Evolutionary conservation across 2,888 invertebrate genomes (phyloP), one percentile per base, ranked within the genome.

Genomic region (Drosophila nr. perissopoda): DNA sequence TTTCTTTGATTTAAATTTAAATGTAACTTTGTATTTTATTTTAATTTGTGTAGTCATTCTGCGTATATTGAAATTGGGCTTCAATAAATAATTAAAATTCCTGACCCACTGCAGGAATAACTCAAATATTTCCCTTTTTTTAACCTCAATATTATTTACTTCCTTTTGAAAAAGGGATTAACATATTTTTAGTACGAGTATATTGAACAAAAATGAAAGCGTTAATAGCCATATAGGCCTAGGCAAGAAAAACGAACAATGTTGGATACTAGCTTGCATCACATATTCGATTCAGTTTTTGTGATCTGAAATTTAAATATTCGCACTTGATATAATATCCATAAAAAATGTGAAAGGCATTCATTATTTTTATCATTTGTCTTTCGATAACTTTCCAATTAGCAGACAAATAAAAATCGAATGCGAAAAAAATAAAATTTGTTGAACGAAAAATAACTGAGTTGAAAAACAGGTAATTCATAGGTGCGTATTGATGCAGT

Each of bases 391-490:
- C 53, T 54, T 54, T 54, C 11, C 53, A 54, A 36, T 54, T 2
- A 54, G 34, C 53, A 25, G 5, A 36, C 18, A 3, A 18, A 36
- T 54, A 54, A 54, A 11, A 36, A n/a, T 4, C n/a, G 18, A 38
- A 3, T 11, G 4, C 5, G 13, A 16, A 34, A 36, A 27, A 36
- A 38, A 11, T 3, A 6, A 6, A 18, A 27, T 54, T 27, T 25
- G 54, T 42, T 42, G 49, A 56, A 51, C 56, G 34, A 48, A 61
- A 61, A 54, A 72, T 25, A 46, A 52, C 64, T 59, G 34, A 58
- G 36, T 25, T 33, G 21, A 42, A 54, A 40, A 59, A 62, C 21
- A 34, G 31, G 29, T 29, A 13, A 33, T 42, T 33, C 29, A 25
- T 21, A 56, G 16, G 1, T 18, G n/a, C n/a, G 4, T 40, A 33